A percentile compares a stretch with the other conserved stretches of the same genome.
phyloP scores from a whole-genome alignment of 2,888 invertebrate species.

The Conus canariensis region DNA sequence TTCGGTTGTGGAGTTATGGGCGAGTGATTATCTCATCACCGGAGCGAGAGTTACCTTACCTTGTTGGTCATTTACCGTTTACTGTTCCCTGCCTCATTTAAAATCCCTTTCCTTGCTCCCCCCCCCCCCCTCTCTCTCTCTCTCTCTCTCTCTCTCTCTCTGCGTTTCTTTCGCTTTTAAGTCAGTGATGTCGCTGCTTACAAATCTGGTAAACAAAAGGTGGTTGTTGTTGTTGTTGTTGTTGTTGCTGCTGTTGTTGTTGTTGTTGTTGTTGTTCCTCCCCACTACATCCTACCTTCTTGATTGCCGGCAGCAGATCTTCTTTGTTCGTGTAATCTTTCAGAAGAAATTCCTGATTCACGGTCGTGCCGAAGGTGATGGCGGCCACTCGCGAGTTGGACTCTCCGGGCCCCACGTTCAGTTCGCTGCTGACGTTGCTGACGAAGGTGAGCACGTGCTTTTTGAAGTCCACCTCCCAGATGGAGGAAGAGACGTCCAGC shows the following conservation, averaged over 20 bases:
- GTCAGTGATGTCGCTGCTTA: no score
- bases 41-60: no score
- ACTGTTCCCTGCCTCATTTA: no score
- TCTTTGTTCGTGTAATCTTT: conserved; percentile 52
- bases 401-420: conserved; percentile 60
- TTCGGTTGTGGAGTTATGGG: no score
- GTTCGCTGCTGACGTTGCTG: conserved; percentile 57
- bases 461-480: conserved; percentile 67
- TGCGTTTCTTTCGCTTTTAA: neutral
- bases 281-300: conserved; percentile 1
- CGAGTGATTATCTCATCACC: no score
- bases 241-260: no score
- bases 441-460: conserved; percentile 64
- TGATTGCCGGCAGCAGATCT: conserved; percentile 46
- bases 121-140: neutral
- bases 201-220: no score
- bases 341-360: conserved; percentile 59
- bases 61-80: no score
- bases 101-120: neutral
- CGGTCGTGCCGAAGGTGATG: conserved; percentile 61
- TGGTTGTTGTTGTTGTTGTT: no score
- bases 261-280: no score
- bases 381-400: conserved; percentile 62
- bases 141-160: no score
- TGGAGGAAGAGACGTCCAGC: conserved; percentile 68